Base-by-base conservation (phyloP, 2,113 vertebrate species). In the Cettia cetti region DNA sequence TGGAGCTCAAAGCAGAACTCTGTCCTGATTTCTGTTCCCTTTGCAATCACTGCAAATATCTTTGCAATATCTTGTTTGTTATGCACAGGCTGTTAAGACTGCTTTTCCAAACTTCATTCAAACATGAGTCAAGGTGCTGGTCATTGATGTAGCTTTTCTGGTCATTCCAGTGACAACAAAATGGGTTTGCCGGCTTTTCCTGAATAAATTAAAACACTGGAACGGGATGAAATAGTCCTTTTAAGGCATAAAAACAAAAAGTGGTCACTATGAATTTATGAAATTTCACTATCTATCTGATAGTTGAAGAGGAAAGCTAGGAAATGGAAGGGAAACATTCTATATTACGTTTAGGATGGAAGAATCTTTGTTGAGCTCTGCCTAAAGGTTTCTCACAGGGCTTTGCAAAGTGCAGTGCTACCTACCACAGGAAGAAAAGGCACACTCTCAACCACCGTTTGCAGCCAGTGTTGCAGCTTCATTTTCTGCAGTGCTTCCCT, bases 371-470 rank as follows among this genome's bases (percentile, higher is more conserved):
- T 42, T 44, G 31, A 93, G 40, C 15, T 87, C 61, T 79, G 53
- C 53, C 61, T 70, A 35, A 35, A 63, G 15, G 35, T 40, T 85
- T 71, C 68, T 92, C 13, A 42, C 4, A 65, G 28, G 23, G 19
- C 45, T 80, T 86, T 90, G 33, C 50, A 82, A 82, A 94, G 85
- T 5, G 45, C n/a, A 49, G n/a, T 7, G 33, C 60, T 39, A 49
- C 23, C 49, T 56, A 69, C 21, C 56, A 59, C 3, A 16, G 15
- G 52, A 61, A 54, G 35, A 54, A 59, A 83, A 75, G 10, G 2
- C 7, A 4, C 14, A 17, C 56, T 33, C 24, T 33, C 2, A 2
- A 45, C 24, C 63, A 37, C 27, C 0, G 0, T 11, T 68, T 4
- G 21, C 26, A 66, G 24, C 16, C 40, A 74, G 37, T 33, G 23